Percentiles rank a stretch among this genome's conserved stretches.
These are phyloP conservation scores for Tenthredo livida DNA, from an alignment of 2,888 invertebrate genomes.

Conservation along the genomic window DNA sequence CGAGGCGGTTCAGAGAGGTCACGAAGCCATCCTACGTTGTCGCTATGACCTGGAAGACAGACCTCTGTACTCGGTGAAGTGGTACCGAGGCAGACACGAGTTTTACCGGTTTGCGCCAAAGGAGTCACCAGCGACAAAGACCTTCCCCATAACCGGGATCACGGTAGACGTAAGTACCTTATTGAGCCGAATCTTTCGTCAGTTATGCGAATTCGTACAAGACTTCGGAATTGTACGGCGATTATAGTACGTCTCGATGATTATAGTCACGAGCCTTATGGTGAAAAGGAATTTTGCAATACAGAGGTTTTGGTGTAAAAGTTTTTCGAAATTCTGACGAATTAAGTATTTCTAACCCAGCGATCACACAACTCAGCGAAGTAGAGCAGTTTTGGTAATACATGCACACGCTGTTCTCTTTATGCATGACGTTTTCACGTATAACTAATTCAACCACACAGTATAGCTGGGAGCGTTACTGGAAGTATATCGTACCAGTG, in stretches of 20 bases:
- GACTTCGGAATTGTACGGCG: neutral
- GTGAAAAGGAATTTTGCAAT: neutral
- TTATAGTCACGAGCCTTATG: too few species aligned
- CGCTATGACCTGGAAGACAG: conserved; percentile 88
- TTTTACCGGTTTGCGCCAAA: conserved; percentile 91
- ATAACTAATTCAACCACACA: neutral
- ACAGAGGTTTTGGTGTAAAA: neutral
- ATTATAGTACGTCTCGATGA: neutral
- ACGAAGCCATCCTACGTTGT: conserved; percentile 86
- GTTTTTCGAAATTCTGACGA: neutral
- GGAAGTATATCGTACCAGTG: neutral
- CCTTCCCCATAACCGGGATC: conserved; percentile 87
- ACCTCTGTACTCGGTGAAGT: conserved; percentile 91
- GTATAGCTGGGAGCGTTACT: neutral
- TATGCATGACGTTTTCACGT: conserved; percentile 14
- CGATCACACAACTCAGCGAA: neutral
- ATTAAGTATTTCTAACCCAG: neutral
- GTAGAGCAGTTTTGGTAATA: neutral
- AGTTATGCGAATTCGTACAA: neutral
- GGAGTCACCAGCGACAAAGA: conserved; percentile 86
- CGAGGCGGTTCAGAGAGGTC: conserved; percentile 84
- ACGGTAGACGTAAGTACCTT: conserved; percentile 88
- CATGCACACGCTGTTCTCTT: neutral
- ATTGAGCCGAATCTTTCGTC: neutral
- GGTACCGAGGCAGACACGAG: conserved; percentile 91